Evolutionary conservation across 2,797 vertebrate species (phyloP).

Genomic region (Helarctos malayanus): DNA sequence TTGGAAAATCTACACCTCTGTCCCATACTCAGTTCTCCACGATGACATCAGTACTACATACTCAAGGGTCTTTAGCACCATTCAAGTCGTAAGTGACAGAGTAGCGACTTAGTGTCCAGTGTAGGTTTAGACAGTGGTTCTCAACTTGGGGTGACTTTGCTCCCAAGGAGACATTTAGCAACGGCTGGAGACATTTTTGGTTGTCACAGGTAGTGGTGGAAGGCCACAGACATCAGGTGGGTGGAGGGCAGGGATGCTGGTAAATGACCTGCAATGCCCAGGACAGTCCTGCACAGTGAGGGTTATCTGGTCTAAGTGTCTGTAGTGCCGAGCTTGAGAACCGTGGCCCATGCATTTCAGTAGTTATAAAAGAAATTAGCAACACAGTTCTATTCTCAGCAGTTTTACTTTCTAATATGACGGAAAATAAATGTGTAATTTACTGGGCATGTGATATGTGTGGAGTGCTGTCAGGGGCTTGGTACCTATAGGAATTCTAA

Average conservation of each 20-base stretch:
- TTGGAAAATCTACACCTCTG: neutral
- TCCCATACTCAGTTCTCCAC: accelerated
- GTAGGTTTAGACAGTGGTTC: too few relatives aligned
- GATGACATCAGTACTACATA: neutral
- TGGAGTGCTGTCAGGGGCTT: neutral
- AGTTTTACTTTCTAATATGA: neutral
- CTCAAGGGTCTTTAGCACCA: neutral
- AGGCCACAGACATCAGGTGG: neutral
- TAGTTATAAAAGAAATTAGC: neutral
- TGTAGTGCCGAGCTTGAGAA: accelerated
- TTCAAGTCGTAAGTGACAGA: accelerated
- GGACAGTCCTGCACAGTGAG: neutral
- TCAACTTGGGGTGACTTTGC: neutral
- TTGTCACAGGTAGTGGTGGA: neutral
- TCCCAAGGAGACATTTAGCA: too few relatives aligned
- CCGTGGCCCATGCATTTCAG: neutral
- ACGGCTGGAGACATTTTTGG: neutral
- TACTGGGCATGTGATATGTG: neutral
- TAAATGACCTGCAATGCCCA: accelerated
- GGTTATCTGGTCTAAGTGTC: neutral
- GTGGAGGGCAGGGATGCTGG: too few relatives aligned
- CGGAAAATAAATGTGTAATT: neutral
- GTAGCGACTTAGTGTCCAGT: neutral
- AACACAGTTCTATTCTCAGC: neutral
- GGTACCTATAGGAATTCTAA: accelerated